These are phyloP conservation scores for Arctocebus calabarensis DNA, from an alignment of 2,797 vertebrate genomes.

Conservation along the genomic window DNA sequence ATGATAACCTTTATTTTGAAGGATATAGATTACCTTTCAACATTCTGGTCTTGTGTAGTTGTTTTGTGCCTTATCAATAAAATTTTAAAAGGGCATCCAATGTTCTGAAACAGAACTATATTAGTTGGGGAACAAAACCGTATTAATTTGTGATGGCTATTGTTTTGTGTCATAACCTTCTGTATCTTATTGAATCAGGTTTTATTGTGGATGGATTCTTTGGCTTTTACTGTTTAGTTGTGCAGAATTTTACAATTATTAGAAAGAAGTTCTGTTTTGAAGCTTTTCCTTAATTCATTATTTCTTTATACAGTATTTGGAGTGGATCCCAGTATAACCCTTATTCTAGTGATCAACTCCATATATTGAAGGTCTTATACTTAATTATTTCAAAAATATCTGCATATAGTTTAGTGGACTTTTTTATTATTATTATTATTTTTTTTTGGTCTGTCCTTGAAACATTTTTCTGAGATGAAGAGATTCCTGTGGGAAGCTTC, in stretches of 20 bases:
- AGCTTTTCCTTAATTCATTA: neutral
- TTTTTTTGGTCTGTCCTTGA: neutral
- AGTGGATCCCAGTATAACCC: neutral
- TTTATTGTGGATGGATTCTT: neutral
- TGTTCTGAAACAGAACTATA: neutral
- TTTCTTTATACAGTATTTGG: neutral
- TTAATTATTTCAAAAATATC: constrained; percentile 55
- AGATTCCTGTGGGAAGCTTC: neutral
- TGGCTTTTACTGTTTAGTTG: neutral
- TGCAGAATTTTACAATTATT: neutral
- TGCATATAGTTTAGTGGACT: neutral
- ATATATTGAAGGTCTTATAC: neutral
- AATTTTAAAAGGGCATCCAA: constrained; percentile 32
- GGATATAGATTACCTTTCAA: constrained; percentile 51
- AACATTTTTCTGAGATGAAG: neutral
- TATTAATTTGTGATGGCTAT: neutral
- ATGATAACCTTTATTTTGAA: constrained; percentile 5
- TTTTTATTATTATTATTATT: neutral
- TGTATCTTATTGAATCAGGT: neutral
- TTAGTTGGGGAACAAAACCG: neutral
- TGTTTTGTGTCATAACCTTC: neutral
- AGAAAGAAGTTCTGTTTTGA: neutral
- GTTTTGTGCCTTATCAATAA: constrained; percentile 48
- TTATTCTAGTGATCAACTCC: neutral
- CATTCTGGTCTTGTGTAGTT: neutral